Evolutionary conservation across 2,797 vertebrate species (phyloP), one percentile per base, ranked within the genome.

Genomic region (Schizopygopsis malacanthus): DNA sequence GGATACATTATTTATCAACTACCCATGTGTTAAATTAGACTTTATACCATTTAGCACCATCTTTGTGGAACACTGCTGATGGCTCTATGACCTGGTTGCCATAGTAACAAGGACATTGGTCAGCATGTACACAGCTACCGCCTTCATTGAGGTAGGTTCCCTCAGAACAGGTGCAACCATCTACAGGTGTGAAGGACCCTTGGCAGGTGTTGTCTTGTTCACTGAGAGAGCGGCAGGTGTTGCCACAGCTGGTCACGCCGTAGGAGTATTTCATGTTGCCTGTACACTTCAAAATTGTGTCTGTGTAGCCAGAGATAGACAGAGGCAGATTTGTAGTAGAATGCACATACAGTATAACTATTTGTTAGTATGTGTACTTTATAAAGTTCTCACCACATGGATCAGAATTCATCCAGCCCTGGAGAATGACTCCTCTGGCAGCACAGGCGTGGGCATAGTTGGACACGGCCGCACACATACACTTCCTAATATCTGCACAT

Each of bases 401-500:
- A 0, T 85, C 67, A 72, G 8, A 79, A 13, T 89, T 50, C 87
- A 96, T 95, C 97, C 97, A 98, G 67, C 91, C 93, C 0, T 79
- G 56, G 61, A 97, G 80, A 22, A 76, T 33, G 70, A 97, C n/a
- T 0, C 95, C 96, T 81, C 88, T 94, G 79, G 93, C 90, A 12
- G 95, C 94, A 91, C 97, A 98, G 3, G 94, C 95, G 70, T 95
- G 93, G 70, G 94, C 93, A 20, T 98, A 98, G 7, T 95, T 93
- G 25, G 96, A 96, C 12, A 97, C 54, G 3, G 95, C 93, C 33
- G 96, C 95, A 88, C 97, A 98, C 93, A 97, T 92, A 81, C 95
- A 96, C 0, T 90, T 92, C 78, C 96, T 95, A 39, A 94, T 97
- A 15, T 94, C 93, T 75, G 94, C 92, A 91, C 95, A 96, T 73